Percentiles rank a stretch among this genome's conserved stretches.
Conservation (phyloP, 1,140 invertebrate genomes). For the Caerostris darwini region DNA sequence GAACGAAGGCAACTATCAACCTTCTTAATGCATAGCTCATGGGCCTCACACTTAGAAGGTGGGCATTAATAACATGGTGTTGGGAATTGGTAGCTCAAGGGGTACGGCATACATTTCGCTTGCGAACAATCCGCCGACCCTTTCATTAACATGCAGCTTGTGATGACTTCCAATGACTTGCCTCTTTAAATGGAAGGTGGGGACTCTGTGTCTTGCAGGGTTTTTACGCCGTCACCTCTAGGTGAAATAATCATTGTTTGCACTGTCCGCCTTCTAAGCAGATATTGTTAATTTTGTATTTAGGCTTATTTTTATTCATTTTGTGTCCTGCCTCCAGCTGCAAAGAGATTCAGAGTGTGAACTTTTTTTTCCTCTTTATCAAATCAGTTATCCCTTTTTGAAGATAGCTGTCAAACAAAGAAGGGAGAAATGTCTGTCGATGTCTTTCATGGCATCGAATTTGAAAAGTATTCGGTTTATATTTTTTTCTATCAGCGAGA, state of each 20-base stretch:
- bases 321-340: not conserved
- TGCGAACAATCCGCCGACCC: not conserved
- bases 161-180: not conserved
- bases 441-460: no score
- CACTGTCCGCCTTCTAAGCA: slow-evolving; percentile 40
- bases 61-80: slow-evolving; percentile 35
- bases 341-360: not conserved
- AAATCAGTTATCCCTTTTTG: not conserved
- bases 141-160: not conserved
- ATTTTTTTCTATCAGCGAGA: no score
- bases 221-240: slow-evolving; percentile 24
- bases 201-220: no score
- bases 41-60: slow-evolving; percentile 48
- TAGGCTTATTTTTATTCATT: not conserved
- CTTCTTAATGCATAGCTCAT: not conserved
- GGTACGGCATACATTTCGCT: not conserved
- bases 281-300: slow-evolving; percentile 9
- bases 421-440: not conserved
- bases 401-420: not conserved
- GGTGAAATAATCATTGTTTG: slow-evolving; percentile 48
- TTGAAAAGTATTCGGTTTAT: no score
- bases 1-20: slow-evolving; percentile 19
- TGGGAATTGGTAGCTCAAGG: slow-evolving; percentile 40
- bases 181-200: not conserved
- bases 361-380: not conserved